These are phyloP conservation scores for Cuculus canorus DNA, from an alignment of 2,797 vertebrate genomes.

Conservation along the genomic window DNA sequence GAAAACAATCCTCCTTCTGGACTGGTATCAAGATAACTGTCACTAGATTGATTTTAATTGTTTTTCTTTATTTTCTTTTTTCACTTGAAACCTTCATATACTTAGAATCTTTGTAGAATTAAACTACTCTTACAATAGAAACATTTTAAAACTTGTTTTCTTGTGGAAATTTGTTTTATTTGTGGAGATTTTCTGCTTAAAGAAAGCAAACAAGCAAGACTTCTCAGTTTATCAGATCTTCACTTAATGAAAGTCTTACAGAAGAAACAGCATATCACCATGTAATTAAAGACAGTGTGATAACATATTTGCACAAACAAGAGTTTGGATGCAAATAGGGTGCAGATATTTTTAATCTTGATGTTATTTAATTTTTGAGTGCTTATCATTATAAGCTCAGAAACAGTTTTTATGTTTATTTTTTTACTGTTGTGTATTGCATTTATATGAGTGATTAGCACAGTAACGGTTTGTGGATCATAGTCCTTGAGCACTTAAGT, in stretches of 20 bases:
- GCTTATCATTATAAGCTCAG: constrained; percentile 21
- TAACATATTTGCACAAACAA: constrained; percentile 21
- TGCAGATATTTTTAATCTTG: constrained; percentile 44
- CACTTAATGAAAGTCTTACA: constrained; percentile 8
- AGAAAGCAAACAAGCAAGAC: background rate
- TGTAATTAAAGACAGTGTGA: constrained; percentile 20
- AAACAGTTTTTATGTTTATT: background rate
- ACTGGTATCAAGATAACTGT: background rate
- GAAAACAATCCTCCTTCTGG: background rate
- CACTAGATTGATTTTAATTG: background rate
- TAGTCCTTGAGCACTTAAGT: background rate
- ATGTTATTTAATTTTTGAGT: constrained; percentile 29
- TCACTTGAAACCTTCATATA: background rate
- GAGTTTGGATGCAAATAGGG: constrained; percentile 12
- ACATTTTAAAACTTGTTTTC: background rate
- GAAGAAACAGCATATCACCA: background rate
- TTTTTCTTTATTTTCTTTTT: background rate
- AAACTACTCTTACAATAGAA: background rate
- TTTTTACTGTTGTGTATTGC: background rate
- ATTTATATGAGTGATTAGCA: background rate
- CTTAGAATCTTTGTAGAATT: background rate
- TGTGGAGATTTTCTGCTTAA: background rate
- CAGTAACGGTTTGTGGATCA: background rate
- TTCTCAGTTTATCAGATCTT: constrained; percentile 22
- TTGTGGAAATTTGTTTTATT: too few relatives aligned